These are phyloP conservation scores for Zalophus californianus DNA, from an alignment of 2,797 vertebrate genomes.

Conservation along the genomic window DNA sequence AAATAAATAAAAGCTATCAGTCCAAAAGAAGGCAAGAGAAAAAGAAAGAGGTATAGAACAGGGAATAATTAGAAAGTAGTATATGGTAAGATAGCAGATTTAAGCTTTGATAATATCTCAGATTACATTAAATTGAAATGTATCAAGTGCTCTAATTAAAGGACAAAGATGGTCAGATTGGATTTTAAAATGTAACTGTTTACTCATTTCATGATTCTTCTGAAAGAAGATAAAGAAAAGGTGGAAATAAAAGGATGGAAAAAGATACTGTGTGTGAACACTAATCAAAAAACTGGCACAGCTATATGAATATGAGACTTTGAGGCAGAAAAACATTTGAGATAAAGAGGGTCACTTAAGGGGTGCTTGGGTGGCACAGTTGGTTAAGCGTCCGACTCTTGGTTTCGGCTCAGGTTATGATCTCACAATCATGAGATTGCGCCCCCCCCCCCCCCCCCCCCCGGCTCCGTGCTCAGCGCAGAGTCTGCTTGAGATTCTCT, in stretches of 20 bases:
- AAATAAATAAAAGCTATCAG: not conserved
- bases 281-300: not conserved
- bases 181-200: not conserved
- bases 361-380: not conserved
- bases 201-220: not conserved
- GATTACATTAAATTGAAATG: not conserved
- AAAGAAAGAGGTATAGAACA: not conserved
- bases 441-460: no score
- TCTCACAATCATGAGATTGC: not conserved
- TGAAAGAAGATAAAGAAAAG: not conserved
- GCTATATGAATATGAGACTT: not conserved
- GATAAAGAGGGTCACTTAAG: not conserved
- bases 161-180: not conserved
- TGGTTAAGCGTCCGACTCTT: not conserved
- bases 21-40: not conserved
- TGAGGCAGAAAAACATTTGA: not conserved
- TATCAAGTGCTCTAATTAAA: conserved; percentile 20
- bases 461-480: not conserved
- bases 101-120: not conserved
- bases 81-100: not conserved
- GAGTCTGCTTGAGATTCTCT: not conserved
- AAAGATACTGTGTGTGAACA: not conserved
- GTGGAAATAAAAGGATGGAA: conserved; percentile 13
- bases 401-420: not conserved
- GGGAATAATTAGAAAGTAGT: not conserved